Evolutionary conservation across 2,113 vertebrate genomes (phyloP).

Genomic region (Paradoxurus hermaphroditus): DNA sequence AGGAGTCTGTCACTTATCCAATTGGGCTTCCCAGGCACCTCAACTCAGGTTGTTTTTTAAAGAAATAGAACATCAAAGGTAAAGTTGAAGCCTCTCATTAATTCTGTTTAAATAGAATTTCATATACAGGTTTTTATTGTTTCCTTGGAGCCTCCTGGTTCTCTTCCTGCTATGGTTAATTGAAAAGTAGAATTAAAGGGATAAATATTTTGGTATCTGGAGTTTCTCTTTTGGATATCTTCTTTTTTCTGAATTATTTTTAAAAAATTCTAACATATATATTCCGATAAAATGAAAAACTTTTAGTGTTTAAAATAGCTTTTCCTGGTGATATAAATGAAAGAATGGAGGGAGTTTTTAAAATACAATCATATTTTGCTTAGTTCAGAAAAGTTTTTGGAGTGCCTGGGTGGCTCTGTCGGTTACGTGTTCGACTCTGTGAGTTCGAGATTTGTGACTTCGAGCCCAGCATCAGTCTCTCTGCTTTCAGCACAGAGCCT

Average conservation of each 20-base stretch:
- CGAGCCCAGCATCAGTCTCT: too few relatives aligned
- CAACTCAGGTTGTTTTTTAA: too few relatives aligned
- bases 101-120: slow-evolving; percentile 11
- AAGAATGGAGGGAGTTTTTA: not conserved
- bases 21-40: too few relatives aligned
- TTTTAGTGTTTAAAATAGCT: not conserved
- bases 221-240: not conserved
- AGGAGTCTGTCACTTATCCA: too few relatives aligned
- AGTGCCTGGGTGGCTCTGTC: too few relatives aligned
- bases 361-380: not conserved
- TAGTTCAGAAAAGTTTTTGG: not conserved
- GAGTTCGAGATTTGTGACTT: too few relatives aligned
- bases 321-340: not conserved
- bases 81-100: not conserved
- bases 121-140: not conserved
- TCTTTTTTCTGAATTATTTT: not conserved
- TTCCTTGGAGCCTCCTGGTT: not conserved
- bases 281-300: not conserved
- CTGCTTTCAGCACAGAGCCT: too few relatives aligned
- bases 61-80: not conserved
- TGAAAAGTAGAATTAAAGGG: not conserved
- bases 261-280: not conserved
- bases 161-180: not conserved
- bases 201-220: not conserved
- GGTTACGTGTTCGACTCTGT: too few relatives aligned